Conservation (phyloP, 2,113 vertebrate genomes). For the Misgurnus anguillicaudatus region DNA sequence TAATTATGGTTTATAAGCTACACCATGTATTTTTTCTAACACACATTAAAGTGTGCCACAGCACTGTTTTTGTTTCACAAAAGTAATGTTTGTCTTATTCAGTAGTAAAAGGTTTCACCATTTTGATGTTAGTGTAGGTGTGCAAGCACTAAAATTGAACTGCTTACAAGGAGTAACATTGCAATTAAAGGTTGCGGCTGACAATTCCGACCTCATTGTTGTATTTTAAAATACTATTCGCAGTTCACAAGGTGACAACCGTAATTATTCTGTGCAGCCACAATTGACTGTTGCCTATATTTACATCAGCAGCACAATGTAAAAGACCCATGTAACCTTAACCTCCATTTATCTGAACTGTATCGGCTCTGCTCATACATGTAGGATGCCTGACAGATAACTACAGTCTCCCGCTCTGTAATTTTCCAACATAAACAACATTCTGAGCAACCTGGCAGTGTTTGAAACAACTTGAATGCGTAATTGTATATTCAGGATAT, state of each 20-base stretch:
- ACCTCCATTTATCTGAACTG: conserved; percentile 7
- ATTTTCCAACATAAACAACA: conserved; percentile 26
- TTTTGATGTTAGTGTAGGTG: conserved; percentile 20
- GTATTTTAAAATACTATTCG: conserved; percentile 36
- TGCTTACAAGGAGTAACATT: not conserved
- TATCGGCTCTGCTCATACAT: not conserved
- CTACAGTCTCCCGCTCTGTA: not conserved
- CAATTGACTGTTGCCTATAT: not conserved
- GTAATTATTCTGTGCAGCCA: conserved; percentile 14
- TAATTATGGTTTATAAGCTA: too few relatives aligned
- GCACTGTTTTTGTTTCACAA: conserved; percentile 9
- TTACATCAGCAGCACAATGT: conserved; percentile 13
- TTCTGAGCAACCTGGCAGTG: not conserved
- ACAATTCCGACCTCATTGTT: conserved; percentile 9
- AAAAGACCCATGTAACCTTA: not conserved
- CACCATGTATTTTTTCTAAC: too few relatives aligned
- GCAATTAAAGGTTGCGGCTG: conserved; percentile 22
- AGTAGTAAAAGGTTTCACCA: not conserved
- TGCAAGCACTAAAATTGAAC: not conserved
- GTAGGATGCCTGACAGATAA: conserved; percentile 24
- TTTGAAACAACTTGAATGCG: not conserved
- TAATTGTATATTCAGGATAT: too few relatives aligned
- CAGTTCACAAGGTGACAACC: conserved; percentile 2
- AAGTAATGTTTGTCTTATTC: not conserved
- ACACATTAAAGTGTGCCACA: not conserved